Evolutionary conservation across 2,888 invertebrate genomes (phyloP).

Genomic region (Actias luna): DNA sequence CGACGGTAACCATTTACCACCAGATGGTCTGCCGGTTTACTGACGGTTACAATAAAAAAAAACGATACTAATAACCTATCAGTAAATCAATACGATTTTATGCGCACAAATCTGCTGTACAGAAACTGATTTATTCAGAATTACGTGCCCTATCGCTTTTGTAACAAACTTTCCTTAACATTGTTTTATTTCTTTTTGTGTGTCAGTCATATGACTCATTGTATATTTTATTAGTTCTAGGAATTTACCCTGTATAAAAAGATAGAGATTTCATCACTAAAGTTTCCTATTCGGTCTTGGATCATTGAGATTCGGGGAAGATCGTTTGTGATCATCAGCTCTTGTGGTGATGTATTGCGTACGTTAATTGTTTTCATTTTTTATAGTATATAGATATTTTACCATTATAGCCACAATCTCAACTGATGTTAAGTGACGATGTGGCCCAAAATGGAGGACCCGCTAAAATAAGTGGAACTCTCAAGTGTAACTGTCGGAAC

Average conservation of each 20-base stretch:
- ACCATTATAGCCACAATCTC: no score
- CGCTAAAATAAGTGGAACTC: no score
- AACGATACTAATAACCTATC: background rate
- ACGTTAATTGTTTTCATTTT: background rate
- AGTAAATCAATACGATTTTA: background rate
- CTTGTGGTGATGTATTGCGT: background rate
- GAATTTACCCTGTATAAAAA: background rate
- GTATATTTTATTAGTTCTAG: background rate
- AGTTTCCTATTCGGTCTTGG: background rate
- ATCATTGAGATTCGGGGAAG: background rate
- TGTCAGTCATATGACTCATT: background rate
- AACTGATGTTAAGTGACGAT: no score
- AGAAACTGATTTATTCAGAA: background rate
- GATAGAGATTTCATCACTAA: background rate
- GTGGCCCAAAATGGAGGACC: no score
- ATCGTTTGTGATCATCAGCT: background rate
- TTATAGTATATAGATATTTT: background rate
- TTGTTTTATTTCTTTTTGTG: background rate
- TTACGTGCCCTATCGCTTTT: background rate
- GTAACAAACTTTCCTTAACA: conserved; percentile 1
- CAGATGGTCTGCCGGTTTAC: no score
- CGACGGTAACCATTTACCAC: no score
- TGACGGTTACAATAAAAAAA: no score
- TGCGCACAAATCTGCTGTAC: background rate
- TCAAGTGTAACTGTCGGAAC: no score